Base-by-base conservation (phyloP, 2,888 invertebrate genomes). In the Apamea monoglypha region DNA sequence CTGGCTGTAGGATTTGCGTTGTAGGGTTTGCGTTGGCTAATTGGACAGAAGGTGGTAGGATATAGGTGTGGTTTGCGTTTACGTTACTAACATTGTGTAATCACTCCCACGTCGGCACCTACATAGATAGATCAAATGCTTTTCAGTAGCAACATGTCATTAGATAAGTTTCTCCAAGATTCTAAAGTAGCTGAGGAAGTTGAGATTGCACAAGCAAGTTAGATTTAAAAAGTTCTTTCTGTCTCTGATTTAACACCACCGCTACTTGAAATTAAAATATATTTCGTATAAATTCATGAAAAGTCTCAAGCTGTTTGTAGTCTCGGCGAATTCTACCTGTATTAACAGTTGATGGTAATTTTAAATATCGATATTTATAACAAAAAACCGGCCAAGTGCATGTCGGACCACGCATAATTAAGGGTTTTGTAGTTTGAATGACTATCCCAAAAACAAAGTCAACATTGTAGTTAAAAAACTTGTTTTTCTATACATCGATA, bases 201-300 rank as follows among this genome's bases (percentile, higher is more conserved):
- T 56, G 47, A 18, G 53, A 47, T 25, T 47, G 53, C 16, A 64
- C 29, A 16, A 32, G 6, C 56, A 80, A 80, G 83, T 82, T 83
- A 66, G 47, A 83, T 76, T 83, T 83, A 83, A 76, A 76, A 80
- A 76, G 77, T 80, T 76, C 29, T 29, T 63, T 63, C 29, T 29
- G 8, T 29, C 29, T 63, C 29, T 32, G 18, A 63, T 29, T 18
- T 29, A 18, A 29, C 18, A 29, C 29, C 29, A 63, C 18, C 3
- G 16, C 61, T 18, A 32, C 29, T 8, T 18, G 18, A 63, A 63
- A 63, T 63, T 18, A 29, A 29, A 29, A 63, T 63, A 61, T 29
- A 16, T 29, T 59, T 63, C 18, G 5, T 32, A 63, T 8, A 32
- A n/a, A n/a, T n/a, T n/a, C 59, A 1, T 59, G n/a, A 29, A 2